Base-by-base conservation (phyloP, 92 coral and sea anemone genomes). In the Hydrozoanthus gracilis region DNA sequence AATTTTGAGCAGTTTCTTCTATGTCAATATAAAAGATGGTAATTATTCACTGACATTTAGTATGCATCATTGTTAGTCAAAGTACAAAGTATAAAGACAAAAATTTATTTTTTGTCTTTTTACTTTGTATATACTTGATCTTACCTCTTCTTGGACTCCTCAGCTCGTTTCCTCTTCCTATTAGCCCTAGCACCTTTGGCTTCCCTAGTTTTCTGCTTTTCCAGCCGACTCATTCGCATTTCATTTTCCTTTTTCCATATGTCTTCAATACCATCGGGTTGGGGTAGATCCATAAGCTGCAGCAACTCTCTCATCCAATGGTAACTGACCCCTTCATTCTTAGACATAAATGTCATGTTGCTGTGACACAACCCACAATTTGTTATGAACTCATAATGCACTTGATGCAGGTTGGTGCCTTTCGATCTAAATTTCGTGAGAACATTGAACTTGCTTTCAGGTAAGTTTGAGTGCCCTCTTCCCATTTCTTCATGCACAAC, bases 41-140 rank as follows among this genome's bases (percentile, higher is more conserved):
- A 67, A 67, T 47, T 47, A 67, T 20, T 20, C 20, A 3, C 10
- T 27, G 72, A 67, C 46, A 67, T 27, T 67, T 67, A 67, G 45
- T 20, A 67, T 67, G 72, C 72, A 67, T 20, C 66, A 60, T 60
- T 60, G 10, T 60, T 9, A 17, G 66, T 60, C 66, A 60, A 60
- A 60, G 0, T 60, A 14, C 39, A 27, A 27, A 27, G 39, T 58
- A 58, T 58, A 58, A 58, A 58, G 8, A 58, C 12, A 58, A 8
- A 58, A 58, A 8, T 8, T 8, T 60, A 60, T 14, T 60, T 60
- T 60, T 66, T 60, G 93, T 89, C 27, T 89, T 82, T 55, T 78
- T 76, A 12, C 88, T 76, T 49, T 88, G 79, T 54, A 56, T 61
- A 58, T 4, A 8, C 65, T 58, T 58, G 0, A 8, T 8, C 65